Base-by-base conservation (phyloP, 2,797 vertebrate genomes). In the Etheostoma nigrum region DNA sequence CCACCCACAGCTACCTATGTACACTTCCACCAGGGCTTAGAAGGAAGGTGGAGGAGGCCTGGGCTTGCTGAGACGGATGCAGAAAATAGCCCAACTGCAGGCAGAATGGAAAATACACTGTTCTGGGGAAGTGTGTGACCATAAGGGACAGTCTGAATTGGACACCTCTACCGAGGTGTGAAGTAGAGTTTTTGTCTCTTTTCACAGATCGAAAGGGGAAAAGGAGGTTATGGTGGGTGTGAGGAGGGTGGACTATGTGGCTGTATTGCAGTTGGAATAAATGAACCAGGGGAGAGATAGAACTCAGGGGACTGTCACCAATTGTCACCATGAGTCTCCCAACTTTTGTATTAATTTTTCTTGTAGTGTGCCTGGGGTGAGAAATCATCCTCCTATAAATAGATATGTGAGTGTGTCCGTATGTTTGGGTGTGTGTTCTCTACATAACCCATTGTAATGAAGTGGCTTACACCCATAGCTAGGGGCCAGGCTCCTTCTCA, bases 131-230 rank as follows among this genome's bases (percentile, higher is more conserved):
- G 91, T 79, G 83, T 90, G 82, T 87, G 90, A 90, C 91, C 93
- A 87, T 87, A 75, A 92, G 94, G 91, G 94, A 95, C 86, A 80
- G 84, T 86, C 86, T 66, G 88, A 95, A 96, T 95, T 89, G 92
- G 91, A 96, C 95, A 96, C 94, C 94, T 94, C 86, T 59, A 69
- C 65, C 60, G 89, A 95, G 88, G 94, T 95, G 95, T 92, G 93
- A 96, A 96, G 93, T 93, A 88, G 92, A 92, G 89, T 93, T 94
- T 94, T 93, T 92, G 88, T 94, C 91, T 89, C 78, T 74, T 78
- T 86, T 83, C 67, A 60, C 77, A 72, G 83, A 89, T 74, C 30
- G 69, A 57, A 84, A 81, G 53, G 71, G 67, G 78, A 49, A 25
- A 64, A 76, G 57, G 80, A 82, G 78, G 82, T 83, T 78, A 80